Conservation (phyloP, 1,140 invertebrate species). For the Bombyx mandarina region DNA sequence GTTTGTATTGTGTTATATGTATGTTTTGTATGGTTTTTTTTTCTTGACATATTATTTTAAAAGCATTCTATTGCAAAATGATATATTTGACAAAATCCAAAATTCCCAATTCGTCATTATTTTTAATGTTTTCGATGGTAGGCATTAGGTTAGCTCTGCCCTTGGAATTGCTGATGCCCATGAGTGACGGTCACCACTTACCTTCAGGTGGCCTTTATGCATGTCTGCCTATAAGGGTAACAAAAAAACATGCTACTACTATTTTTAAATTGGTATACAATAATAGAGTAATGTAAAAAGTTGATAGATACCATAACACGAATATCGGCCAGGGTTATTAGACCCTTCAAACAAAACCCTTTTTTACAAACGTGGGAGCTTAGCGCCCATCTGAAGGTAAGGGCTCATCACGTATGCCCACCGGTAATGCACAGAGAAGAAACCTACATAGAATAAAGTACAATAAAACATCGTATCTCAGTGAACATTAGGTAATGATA, state of each 20-base stretch:
- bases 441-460: slow-evolving; percentile 22
- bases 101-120: not conserved
- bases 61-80: too few relatives aligned
- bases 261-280: too few relatives aligned
- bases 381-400: not conserved
- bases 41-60: too few relatives aligned
- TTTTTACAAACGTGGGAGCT: not conserved
- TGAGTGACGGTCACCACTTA: too few relatives aligned
- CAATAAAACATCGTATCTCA: slow-evolving; percentile 57
- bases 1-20: too few relatives aligned
- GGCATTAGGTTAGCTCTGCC: too few relatives aligned
- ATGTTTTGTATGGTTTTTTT: too few relatives aligned
- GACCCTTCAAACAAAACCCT: not conserved
- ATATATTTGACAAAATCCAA: not conserved
- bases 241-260: too few relatives aligned
- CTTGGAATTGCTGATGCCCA: too few relatives aligned
- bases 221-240: too few relatives aligned
- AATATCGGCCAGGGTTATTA: not conserved
- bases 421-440: not conserved
- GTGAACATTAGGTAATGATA: slow-evolving; percentile 45
- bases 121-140: too few relatives aligned
- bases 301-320: not conserved
- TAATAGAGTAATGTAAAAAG: not conserved
- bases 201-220: too few relatives aligned
- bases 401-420: slow-evolving; percentile 1